These are phyloP conservation scores for Micrastur ruficollis DNA, from an alignment of 2,797 vertebrate species.

Conservation along the genomic window DNA sequence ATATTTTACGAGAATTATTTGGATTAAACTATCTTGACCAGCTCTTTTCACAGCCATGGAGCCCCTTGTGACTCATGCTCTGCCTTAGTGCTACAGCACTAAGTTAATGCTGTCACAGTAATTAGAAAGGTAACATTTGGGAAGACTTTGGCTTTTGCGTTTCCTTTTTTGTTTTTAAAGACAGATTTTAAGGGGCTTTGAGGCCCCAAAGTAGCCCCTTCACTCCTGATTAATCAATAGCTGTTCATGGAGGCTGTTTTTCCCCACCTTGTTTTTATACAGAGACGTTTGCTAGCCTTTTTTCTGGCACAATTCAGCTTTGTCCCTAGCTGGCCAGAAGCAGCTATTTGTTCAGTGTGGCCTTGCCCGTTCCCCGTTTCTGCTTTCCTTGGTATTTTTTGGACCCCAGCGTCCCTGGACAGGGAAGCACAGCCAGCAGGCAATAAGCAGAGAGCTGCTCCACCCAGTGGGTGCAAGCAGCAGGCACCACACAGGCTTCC, in stretches of 20 bases:
- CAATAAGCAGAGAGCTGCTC: constrained; percentile 27
- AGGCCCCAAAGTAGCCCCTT: background rate
- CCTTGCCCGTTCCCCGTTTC: background rate
- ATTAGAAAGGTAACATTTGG: background rate
- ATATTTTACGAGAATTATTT: background rate
- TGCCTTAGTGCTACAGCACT: background rate
- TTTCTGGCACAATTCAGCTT: background rate
- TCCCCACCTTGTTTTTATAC: background rate
- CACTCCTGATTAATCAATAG: fast-evolving
- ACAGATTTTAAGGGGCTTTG: background rate
- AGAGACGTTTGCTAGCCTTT: background rate
- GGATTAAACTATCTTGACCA: background rate
- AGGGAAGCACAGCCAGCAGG: fast-evolving
- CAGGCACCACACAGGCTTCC: background rate
- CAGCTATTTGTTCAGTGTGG: background rate
- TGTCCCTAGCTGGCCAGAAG: background rate
- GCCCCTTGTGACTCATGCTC: background rate
- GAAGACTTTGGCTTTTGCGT: background rate
- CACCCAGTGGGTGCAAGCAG: constrained; percentile 42
- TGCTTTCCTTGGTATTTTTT: background rate
- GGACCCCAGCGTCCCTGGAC: fast-evolving
- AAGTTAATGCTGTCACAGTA: background rate
- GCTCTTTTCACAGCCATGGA: background rate
- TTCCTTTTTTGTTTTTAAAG: background rate
- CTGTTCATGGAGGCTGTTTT: background rate